These are phyloP conservation scores for Peromyscus melanophrys DNA, from an alignment of 2,797 vertebrate species.

Conservation along the genomic window DNA sequence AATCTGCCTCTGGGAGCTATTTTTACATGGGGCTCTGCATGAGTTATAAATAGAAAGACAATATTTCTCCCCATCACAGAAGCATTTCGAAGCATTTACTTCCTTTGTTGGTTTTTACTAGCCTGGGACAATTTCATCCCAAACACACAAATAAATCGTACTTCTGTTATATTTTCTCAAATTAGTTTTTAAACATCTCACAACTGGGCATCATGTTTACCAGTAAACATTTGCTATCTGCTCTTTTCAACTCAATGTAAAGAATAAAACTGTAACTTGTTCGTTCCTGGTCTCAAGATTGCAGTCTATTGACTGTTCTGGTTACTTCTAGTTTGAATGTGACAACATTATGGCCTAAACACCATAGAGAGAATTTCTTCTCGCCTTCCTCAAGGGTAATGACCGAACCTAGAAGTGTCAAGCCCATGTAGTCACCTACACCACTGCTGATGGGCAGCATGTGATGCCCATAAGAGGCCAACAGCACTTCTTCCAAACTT, in stretches of 20 bases:
- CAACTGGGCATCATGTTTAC: neutral
- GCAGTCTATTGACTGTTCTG: constrained; percentile 50
- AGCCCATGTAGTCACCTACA: neutral
- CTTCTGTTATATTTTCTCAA: constrained; percentile 64
- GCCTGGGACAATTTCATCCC: constrained; percentile 63
- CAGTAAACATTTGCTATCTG: constrained; percentile 29
- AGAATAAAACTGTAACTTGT: constrained; percentile 47
- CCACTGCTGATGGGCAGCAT: neutral
- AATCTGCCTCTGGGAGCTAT: constrained; percentile 80
- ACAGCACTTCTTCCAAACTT: neutral
- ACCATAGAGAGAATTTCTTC: neutral
- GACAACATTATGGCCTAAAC: neutral
- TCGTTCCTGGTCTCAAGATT: constrained; percentile 8
- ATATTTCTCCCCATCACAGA: constrained; percentile 72
- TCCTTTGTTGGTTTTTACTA: constrained; percentile 72
- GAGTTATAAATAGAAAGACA: constrained; percentile 83
- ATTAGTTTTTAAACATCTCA: constrained; percentile 70
- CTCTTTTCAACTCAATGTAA: constrained; percentile 1
- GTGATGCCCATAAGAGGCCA: neutral
- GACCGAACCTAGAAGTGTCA: constrained; percentile 30
- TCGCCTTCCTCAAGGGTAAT: constrained; percentile 41
- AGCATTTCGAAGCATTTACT: constrained; percentile 76
- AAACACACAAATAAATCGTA: constrained; percentile 63
- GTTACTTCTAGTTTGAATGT: constrained; percentile 49
- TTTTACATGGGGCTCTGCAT: constrained; percentile 78